phyloP scores from a whole-genome alignment of 1,140 invertebrate genomes.

The Drosophila tristis region DNA sequence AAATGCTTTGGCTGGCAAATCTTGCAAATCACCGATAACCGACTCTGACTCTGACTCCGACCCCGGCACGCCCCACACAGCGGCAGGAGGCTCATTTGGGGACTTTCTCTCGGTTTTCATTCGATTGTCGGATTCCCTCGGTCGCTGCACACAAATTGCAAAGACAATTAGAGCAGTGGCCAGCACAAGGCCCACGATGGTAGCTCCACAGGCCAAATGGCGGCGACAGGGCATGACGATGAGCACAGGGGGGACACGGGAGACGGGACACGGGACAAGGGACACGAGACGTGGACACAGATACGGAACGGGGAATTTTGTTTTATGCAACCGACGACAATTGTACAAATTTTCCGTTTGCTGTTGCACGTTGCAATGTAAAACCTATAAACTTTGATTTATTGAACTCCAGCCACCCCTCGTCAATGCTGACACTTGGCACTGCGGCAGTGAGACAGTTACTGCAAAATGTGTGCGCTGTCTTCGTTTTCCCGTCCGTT shows the following conservation, averaged over 20 bases:
- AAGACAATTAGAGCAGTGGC: constrained; percentile 64
- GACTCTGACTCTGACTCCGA: constrained; percentile 1
- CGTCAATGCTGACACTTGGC: constrained; percentile 35
- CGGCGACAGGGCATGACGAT: constrained; percentile 55
- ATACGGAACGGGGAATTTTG: constrained; percentile 6
- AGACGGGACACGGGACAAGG: no score
- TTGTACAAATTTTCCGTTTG: constrained; percentile 11
- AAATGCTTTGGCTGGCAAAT: constrained; percentile 31
- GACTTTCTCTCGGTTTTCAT: constrained; percentile 51
- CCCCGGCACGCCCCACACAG: background rate
- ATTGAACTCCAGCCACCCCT: constrained; percentile 37
- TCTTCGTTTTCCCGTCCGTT: constrained; percentile 20
- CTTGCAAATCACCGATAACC: constrained; percentile 41
- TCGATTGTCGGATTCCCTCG: constrained; percentile 40
- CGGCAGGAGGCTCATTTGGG: background rate
- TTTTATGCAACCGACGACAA: constrained; percentile 48
- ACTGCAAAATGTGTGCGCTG: constrained; percentile 17
- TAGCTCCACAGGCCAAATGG: constrained; percentile 32
- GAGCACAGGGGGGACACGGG: constrained; percentile 6
- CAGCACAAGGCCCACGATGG: constrained; percentile 38
- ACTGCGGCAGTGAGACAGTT: constrained; percentile 25
- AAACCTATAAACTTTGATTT: constrained; percentile 66
- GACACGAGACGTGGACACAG: no score
- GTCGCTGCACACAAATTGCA: constrained; percentile 60
- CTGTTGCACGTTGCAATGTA: constrained; percentile 41